These are phyloP conservation scores for Apamea anceps DNA, from an alignment of 2,888 invertebrate genomes.

Conservation along the genomic window DNA sequence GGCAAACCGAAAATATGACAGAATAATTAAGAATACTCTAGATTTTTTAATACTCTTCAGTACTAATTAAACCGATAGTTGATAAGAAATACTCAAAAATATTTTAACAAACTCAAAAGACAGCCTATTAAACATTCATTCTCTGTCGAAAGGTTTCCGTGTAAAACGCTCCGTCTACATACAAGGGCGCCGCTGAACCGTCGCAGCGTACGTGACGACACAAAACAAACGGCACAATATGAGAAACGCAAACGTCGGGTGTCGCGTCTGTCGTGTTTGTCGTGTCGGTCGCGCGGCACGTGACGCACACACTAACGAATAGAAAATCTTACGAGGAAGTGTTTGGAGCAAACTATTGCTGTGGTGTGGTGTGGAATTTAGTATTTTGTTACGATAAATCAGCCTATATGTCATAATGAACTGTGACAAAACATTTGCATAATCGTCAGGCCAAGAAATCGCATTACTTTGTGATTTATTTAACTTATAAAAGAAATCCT, in stretches of 20 bases:
- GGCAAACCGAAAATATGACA: neutral
- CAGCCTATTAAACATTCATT: neutral
- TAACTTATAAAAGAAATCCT: neutral
- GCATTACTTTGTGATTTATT: neutral
- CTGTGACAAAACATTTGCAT: neutral
- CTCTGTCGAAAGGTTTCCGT: constrained; percentile 2
- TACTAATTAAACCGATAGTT: no score
- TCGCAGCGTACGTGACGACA: constrained; percentile 49
- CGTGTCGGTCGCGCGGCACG: constrained; percentile 48
- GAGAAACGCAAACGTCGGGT: constrained; percentile 55
- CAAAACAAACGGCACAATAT: constrained; percentile 52
- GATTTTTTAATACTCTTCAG: neutral
- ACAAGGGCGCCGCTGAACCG: neutral
- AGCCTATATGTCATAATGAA: neutral
- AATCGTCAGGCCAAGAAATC: neutral
- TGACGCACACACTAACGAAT: constrained; percentile 51
- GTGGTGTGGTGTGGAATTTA: constrained; percentile 11
- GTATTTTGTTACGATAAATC: neutral
- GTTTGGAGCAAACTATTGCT: constrained; percentile 13
- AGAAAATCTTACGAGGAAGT: constrained; percentile 17
- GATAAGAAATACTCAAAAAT: neutral
- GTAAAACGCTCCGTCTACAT: constrained; percentile 9
- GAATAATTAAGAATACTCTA: neutral
- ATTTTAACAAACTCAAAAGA: neutral
- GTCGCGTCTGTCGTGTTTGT: constrained; percentile 39